Evolutionary conservation across 2,888 invertebrate genomes (phyloP).

Genomic region (Erebia aethiops): DNA sequence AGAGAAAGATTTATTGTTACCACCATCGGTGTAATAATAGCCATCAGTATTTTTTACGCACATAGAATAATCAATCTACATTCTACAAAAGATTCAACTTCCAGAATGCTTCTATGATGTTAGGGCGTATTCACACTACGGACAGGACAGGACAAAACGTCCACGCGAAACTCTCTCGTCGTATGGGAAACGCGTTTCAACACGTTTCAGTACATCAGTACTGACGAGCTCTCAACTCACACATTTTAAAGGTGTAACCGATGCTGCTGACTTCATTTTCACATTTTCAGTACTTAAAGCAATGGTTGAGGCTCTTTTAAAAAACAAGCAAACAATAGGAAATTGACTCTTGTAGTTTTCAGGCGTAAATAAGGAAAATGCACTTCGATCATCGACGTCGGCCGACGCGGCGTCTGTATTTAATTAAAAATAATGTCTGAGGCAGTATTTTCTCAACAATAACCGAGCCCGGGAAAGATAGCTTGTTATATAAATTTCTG

Average conservation of each 20-base stretch:
- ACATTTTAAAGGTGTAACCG: no score
- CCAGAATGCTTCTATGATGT: no score
- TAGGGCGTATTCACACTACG: no score
- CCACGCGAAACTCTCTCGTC: no score
- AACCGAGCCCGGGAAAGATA: constrained; percentile 78
- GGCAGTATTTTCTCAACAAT: constrained; percentile 78
- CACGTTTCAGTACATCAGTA: no score
- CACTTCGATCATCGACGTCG: constrained; percentile 60
- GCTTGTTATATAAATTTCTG: constrained; percentile 83
- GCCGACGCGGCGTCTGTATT: constrained; percentile 71
- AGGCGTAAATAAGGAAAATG: constrained; percentile 37
- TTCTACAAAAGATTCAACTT: not conserved
- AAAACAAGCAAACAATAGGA: not conserved
- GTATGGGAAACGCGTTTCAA: no score
- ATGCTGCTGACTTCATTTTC: no score
- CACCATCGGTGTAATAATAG: not conserved
- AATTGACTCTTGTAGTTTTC: constrained; percentile 4
- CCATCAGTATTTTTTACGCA: constrained; percentile 1
- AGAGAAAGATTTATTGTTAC: constrained; percentile 7
- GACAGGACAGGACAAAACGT: no score
- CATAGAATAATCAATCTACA: not conserved
- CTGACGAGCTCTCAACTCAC: no score
- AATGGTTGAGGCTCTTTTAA: not conserved
- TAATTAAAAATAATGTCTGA: constrained; percentile 81
- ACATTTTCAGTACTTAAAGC: no score